Evolutionary conservation across 2,888 invertebrate genomes (phyloP).

Genomic region (Cyclophora punctaria): DNA sequence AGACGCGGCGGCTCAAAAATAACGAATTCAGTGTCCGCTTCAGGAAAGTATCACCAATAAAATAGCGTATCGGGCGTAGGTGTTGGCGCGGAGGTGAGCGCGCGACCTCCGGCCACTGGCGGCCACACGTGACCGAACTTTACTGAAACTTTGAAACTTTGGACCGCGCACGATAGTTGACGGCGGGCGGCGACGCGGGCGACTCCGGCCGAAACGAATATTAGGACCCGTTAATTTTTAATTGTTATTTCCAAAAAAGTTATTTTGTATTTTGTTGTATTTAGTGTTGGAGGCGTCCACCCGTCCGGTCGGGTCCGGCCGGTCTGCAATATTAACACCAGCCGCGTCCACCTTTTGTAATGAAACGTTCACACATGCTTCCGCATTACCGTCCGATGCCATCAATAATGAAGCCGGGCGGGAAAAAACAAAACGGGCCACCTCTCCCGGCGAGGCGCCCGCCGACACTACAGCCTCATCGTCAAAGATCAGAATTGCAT

Average conservation of each 20-base stretch:
- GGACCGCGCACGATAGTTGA: slow-evolving; percentile 49
- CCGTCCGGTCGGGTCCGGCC: slow-evolving; percentile 71
- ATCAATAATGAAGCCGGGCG: slow-evolving; percentile 77
- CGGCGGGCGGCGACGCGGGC: slow-evolving; percentile 28
- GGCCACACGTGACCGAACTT: slow-evolving; percentile 62
- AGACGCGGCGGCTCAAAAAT: slow-evolving; percentile 37
- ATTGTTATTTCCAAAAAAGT: slow-evolving; percentile 36
- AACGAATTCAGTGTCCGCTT: slow-evolving; percentile 33
- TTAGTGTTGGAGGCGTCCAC: slow-evolving; percentile 50
- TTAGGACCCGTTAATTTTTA: slow-evolving; percentile 39
- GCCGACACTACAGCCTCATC: slow-evolving; percentile 76
- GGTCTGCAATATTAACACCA: slow-evolving; percentile 74
- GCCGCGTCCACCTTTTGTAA: slow-evolving; percentile 74
- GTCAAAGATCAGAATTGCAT: slow-evolving; percentile 80
- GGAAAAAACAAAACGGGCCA: slow-evolving; percentile 73
- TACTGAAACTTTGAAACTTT: slow-evolving; percentile 54
- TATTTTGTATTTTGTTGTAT: slow-evolving; percentile 35
- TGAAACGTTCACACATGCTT: slow-evolving; percentile 76
- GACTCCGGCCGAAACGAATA: slow-evolving; percentile 24
- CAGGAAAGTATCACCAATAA: slow-evolving; percentile 39
- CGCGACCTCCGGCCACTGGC: slow-evolving; percentile 27
- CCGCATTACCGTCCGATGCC: slow-evolving; percentile 75
- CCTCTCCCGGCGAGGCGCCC: slow-evolving; percentile 72
- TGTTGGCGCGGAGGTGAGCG: slow-evolving; percentile 28
- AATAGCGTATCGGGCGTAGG: slow-evolving; percentile 17